Base-by-base conservation (phyloP, 2,888 invertebrate species). In the Biston betularia region DNA sequence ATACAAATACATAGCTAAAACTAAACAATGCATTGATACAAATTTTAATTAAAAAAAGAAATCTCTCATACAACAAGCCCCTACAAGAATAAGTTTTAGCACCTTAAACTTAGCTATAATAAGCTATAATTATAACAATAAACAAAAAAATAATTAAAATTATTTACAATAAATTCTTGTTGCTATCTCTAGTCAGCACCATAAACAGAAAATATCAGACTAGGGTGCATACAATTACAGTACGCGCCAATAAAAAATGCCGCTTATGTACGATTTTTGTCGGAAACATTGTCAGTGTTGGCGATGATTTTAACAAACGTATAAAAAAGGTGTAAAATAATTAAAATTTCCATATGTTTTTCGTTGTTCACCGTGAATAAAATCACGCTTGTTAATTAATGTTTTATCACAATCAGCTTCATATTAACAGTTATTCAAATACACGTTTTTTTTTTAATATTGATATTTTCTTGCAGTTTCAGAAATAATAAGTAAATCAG, bases 401-500 rank as follows among this genome's bases (percentile, higher is more conserved):
- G 33, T 12, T 49, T 12, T 49, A 12, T 9, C 6, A 12, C 33
- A 49, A 49, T 34, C 12, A 6, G 34, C 33, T 11, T 49, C n/a
- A n/a, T 6, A 49, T 49, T 7, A 34, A 49, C 46, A 48, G 46
- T 15, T 10, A 6, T 3, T 9, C 15, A 34, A 5, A 6, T 34
- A 5, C 24, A 5, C 8, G 5, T 38, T 38, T 38, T 38, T 38
- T 38, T 38, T 38, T 38, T 8, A 38, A 38, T 38, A 38, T 38
- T 4, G 8, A 3, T 24, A 45, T 9, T 38, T 14, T 35, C 24
- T 61, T 33, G 38, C 24, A 14, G 33, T 40, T 48, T 48, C 38
- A 71, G 73, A 74, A 74, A 74, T 45, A 44, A 58, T 58, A 67
- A 59, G 40, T 14, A 44, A 63, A 84, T 90, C 85, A 91, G 83